Base-by-base conservation (phyloP, 2,113 vertebrate species). In the Plecturocebus donacophilus region DNA sequence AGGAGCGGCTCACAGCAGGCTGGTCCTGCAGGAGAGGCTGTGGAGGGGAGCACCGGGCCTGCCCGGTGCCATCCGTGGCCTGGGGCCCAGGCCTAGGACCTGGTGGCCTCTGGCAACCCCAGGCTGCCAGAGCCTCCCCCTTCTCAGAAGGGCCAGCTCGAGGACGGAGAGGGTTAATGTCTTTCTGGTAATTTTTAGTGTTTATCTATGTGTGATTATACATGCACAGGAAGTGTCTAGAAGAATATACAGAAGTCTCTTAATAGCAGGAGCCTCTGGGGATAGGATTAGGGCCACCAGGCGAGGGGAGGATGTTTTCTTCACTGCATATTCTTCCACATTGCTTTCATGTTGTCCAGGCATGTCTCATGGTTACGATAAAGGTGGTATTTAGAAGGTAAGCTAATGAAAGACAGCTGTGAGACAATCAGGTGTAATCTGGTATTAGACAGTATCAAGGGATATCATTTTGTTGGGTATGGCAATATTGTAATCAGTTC, bases 31-130 rank as follows among this genome's bases (percentile, higher is more conserved):
- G 25, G 27, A 49, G 52, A 56, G 23, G 20, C 23, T 2, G 6
- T 0, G 1, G 19, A 16, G 35, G 23, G 2, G 38, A 6, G 27
- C 6, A 0, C 45, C 5, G 7, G 25, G 58, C 25, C 76, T 23
- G 16, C 0, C 1, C 40, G 6, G 7, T 25, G 25, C 23, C 54
- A 2, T 1, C 13, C 9, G 16, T 19, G 25, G 25, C 79, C 11
- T 20, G 5, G 13, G 40, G 25, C 4, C 17, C 1, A 1, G 35
- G 23, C 42, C 0, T 20, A 42, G 23, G 3, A 35, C 45, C 20
- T 4, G 0, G n/a, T 66, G 45, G 16, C 68, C 30, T 66, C 84
- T 32, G 70, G 14, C 38, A 86, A 9, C 17, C 23, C 5, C 38
- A 30, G 32, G 32, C 68, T 32, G 2, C 17, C 13, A 20, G 49